These are phyloP conservation scores for Prunella himalayana DNA, from an alignment of 2,113 vertebrate genomes.

Conservation along the genomic window DNA sequence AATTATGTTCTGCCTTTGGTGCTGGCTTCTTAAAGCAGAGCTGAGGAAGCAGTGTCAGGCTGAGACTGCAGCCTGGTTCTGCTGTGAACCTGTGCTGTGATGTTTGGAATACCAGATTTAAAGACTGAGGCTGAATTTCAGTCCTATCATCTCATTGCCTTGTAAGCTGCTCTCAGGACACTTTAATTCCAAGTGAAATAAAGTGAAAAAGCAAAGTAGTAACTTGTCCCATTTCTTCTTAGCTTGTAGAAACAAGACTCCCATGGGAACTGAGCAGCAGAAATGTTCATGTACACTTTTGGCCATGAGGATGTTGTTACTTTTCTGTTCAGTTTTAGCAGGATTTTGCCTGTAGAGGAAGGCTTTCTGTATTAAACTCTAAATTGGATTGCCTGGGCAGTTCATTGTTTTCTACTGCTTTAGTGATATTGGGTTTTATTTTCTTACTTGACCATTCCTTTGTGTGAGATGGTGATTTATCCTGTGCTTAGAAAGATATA, in stretches of 20 bases:
- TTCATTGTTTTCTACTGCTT: background rate
- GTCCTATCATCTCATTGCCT: background rate
- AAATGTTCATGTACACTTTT: background rate
- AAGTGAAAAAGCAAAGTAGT: background rate
- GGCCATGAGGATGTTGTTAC: background rate
- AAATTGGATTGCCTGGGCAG: background rate
- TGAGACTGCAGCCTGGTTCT: background rate
- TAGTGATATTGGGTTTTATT: background rate
- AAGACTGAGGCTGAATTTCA: background rate
- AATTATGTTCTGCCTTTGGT: background rate
- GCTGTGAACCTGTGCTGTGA: background rate
- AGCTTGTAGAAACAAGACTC: background rate
- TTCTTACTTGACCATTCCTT: background rate
- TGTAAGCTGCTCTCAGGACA: background rate
- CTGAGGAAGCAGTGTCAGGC: background rate
- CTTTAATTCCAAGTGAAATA: background rate
- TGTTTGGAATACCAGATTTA: background rate
- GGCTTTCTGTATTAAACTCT: background rate
- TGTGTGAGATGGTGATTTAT: background rate
- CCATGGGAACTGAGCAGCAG: background rate
- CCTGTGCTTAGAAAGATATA: background rate
- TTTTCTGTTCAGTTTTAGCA: background rate
- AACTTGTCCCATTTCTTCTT: background rate
- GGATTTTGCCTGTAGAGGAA: background rate
- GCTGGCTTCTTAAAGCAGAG: background rate